Evolutionary conservation across 2,888 invertebrate genomes (phyloP).

Genomic region (Phytoseiulus persimilis): DNA sequence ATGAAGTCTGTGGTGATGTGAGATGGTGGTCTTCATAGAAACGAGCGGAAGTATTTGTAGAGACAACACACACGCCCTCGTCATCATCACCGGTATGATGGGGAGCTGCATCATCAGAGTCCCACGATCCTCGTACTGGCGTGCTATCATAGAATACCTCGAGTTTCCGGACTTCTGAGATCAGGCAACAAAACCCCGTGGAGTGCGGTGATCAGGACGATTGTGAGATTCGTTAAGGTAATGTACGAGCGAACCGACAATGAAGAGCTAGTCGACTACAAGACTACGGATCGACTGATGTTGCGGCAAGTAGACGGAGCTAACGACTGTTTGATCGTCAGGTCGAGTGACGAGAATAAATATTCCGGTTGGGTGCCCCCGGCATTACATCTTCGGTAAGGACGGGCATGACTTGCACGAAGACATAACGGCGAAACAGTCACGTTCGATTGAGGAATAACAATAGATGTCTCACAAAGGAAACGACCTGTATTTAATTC

Average conservation of each 20-base stretch:
- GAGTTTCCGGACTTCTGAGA: not conserved
- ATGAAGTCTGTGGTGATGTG: conserved; percentile 5
- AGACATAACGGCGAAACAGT: not conserved
- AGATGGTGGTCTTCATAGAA: conserved; percentile 36
- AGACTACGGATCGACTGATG: not conserved
- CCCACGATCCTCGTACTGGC: not conserved
- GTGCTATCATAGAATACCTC: not conserved
- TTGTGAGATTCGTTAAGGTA: not conserved
- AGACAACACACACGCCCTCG: conserved; percentile 23
- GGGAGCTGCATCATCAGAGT: not conserved
- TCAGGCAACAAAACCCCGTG: not conserved
- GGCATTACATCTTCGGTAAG: not conserved
- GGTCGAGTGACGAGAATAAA: not conserved
- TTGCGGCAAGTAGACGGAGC: not conserved
- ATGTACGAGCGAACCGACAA: not conserved
- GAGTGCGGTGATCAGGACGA: not conserved
- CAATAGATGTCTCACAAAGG: not conserved
- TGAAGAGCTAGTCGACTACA: not conserved
- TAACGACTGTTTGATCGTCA: not conserved
- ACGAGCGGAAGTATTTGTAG: conserved; percentile 27
- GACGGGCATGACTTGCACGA: not conserved
- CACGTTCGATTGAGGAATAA: not conserved
- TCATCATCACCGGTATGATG: not conserved
- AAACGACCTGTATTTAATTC: not conserved
- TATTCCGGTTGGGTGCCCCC: not conserved